A percentile compares a stretch with the other conserved stretches of the same genome.
phyloP scores from a whole-genome alignment of 1,140 invertebrate genomes.

The Megalopta genalis region DNA sequence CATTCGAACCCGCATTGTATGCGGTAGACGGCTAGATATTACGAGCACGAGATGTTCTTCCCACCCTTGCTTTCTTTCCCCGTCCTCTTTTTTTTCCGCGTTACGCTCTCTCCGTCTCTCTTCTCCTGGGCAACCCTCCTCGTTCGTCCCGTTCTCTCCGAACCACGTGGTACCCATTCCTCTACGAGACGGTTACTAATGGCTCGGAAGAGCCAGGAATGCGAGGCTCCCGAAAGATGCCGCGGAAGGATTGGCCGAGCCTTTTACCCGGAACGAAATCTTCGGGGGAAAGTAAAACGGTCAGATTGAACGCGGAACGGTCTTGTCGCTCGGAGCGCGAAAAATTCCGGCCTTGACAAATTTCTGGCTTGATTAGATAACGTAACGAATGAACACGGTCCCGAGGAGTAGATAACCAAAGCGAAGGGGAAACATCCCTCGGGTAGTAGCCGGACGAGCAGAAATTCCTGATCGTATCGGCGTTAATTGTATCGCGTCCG shows the following conservation, averaged over 20 bases:
- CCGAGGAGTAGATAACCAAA: neutral
- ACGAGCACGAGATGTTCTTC: constrained; percentile 57
- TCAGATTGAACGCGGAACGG: constrained; percentile 29
- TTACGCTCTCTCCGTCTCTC: constrained; percentile 15
- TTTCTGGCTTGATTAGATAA: constrained; percentile 28
- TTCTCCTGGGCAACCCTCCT: constrained; percentile 21
- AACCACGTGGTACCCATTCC: constrained; percentile 26
- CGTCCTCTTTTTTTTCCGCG: neutral
- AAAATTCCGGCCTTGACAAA: constrained; percentile 26
- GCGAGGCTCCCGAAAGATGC: constrained; percentile 52
- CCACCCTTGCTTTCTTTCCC: constrained; percentile 32
- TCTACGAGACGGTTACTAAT: constrained; percentile 64
- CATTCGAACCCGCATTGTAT: constrained; percentile 59
- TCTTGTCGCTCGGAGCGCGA: neutral
- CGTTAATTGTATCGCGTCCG: constrained; percentile 17
- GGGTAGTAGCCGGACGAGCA: neutral
- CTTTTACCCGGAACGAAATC: constrained; percentile 27
- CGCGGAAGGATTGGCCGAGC: constrained; percentile 49
- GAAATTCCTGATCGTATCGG: constrained; percentile 13
- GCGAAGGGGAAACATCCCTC: neutral
- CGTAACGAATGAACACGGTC: constrained; percentile 29
- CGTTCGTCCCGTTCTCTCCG: too few relatives aligned
- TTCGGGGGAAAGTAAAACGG: constrained; percentile 22
- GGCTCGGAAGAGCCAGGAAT: constrained; percentile 57
- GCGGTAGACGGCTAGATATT: constrained; percentile 59